Evolutionary conservation across 2,888 invertebrate genomes (phyloP), one percentile per base, ranked within the genome.

Genomic region (Hemithea aestivaria): DNA sequence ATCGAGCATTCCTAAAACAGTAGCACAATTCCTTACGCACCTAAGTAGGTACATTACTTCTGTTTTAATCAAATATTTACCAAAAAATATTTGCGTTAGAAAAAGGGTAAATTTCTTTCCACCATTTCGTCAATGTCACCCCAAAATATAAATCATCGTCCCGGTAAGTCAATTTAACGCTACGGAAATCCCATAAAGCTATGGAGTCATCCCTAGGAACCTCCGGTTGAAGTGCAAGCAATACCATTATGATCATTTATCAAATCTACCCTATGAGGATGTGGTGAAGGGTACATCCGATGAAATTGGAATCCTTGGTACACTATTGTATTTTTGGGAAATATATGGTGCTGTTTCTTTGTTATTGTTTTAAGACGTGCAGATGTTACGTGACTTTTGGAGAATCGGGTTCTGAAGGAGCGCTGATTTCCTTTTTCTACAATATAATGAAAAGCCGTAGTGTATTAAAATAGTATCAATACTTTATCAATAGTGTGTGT

Each of bases 131-230:
- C 22, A 20, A 24, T 10, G 32, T 9, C 29, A 38, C 38, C 32
- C 31, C 24, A 22, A 35, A 44, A 46, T 35, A 52, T 52, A 45
- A 47, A 51, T 56, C 54, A 54, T 49, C 42, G 44, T 47, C 44
- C 24, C 36, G 45, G 52, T 48, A 47, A 58, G 53, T 61, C 58
- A 58, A 61, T 61, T 58, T 58, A 56, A 52, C 55, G 56, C 54
- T 28, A 52, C 41, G 34, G 34, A 38, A 40, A 42, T 48, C 43
- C 45, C 43, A 40, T 48, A 51, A 51, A 58, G 52, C 58, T 52
- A 53, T 44, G 39, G 43, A 48, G 42, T 51, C 45, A 48, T 48
- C 16, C 16, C 16, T 4, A 16, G 16, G 16, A 16, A 16, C 20
- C 29, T 21, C n/a, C 20, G 28, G 37, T 45, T 45, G 40, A 42